Conservation (phyloP, 1,140 invertebrate genomes). For the Drosophila funebris region DNA sequence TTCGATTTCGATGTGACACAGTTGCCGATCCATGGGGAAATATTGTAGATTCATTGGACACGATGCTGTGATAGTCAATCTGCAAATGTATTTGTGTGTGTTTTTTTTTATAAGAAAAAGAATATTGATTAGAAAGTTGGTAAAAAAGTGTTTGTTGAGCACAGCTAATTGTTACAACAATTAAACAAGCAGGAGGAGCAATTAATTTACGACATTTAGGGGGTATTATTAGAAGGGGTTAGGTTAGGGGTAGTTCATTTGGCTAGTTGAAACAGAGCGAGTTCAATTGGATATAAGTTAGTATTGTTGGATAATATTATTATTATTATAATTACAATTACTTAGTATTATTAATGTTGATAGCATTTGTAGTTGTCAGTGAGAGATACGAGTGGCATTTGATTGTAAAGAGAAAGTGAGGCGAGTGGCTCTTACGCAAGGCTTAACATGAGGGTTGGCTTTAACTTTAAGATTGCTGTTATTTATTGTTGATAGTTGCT, state of each 20-base stretch:
- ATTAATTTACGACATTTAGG: constrained; percentile 49
- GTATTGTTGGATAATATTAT: constrained; percentile 48
- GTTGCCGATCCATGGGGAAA: constrained; percentile 98
- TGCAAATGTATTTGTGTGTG: constrained; percentile 77
- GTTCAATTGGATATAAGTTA: constrained; percentile 82
- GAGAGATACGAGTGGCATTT: constrained; percentile 76
- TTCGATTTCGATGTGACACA: constrained; percentile 98
- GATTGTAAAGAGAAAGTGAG: constrained; percentile 56
- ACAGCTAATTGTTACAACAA: constrained; percentile 49
- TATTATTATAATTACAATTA: constrained; percentile 59
- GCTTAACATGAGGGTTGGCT: constrained; percentile 46
- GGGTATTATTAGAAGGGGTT: constrained; percentile 6
- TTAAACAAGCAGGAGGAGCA: constrained; percentile 47
- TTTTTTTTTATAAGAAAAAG: constrained; percentile 40
- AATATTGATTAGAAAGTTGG: constrained; percentile 45
- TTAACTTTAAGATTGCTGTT: constrained; percentile 13
- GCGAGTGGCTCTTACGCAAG: constrained; percentile 68
- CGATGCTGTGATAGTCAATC: constrained; percentile 98
- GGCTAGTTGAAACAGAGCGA: constrained; percentile 73
- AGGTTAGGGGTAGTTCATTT: constrained; percentile 25
- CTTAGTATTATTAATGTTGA: constrained; percentile 51
- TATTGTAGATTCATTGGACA: constrained; percentile 99
- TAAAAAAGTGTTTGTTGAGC: constrained; percentile 14
- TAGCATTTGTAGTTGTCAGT: constrained; percentile 55
- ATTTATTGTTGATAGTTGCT: constrained; percentile 2